Base-by-base conservation (phyloP, 2,888 invertebrate genomes). In the Lacanobia wlatinum region DNA sequence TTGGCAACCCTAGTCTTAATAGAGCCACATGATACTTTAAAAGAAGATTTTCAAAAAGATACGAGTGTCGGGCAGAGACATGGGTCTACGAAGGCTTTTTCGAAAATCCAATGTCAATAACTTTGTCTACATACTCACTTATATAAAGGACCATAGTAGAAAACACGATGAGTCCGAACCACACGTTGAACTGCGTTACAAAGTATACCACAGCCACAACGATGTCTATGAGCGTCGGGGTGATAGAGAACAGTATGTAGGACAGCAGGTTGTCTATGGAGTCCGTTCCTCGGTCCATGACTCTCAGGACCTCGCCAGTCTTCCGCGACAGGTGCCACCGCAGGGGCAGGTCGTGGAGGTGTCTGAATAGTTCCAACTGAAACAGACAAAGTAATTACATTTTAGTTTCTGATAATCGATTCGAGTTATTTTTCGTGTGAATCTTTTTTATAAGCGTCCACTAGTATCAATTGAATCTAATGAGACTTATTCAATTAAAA, bases 221-320 rank as follows among this genome's bases (percentile, higher is more conserved):
- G 75, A 99, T 99, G 91, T 99, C 99, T 18, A 98, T 95, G 73
- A 99, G 97, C 0, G 99, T 99, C 0, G 99, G 99, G 0, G 98
- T 92, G 84, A 99, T 99, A 59, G 98, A 98, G 95, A 99, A 99
- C 56, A 99, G 95, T 62, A 99, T 98, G 90, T 98, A 99, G 88
- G 98, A 99, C 1, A 99, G 97, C 14, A 99, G 96, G 92, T 98
- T 99, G 94, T 99, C 99, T 86, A 99, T 99, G 69, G 99, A 99
- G 87, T 98, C 99, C 0, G 99, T 99, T 83, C 99, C 99, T 78
- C 99, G 97, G 94, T 99, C 99, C 98, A 99, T 99, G 0, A 99
- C 98, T 50, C 99, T 96, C 2, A 99, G 96, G 0, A 99, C 99
- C 96, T 99, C 99, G 2, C 99, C 99, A 0, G 99, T 99, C 96